Conservation (phyloP, 2,113 vertebrate species). For the Lagopus leucura region DNA sequence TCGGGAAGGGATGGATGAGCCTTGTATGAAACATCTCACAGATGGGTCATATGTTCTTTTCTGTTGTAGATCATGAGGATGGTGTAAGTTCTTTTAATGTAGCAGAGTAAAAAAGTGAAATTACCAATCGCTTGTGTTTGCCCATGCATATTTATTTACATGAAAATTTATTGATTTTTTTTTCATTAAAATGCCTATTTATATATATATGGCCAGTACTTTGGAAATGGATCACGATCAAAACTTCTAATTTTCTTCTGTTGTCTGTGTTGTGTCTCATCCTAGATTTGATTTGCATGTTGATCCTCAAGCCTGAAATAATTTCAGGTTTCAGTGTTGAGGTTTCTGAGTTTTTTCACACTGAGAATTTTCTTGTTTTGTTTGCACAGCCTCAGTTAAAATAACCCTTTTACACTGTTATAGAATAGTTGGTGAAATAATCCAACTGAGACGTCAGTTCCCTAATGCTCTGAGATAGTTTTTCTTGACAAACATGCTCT, state of each 20-base stretch:
- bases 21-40: background rate
- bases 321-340: constrained; percentile 24
- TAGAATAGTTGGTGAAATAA: constrained; percentile 26
- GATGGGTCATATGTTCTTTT: background rate
- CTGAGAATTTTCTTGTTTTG: constrained; percentile 17
- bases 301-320: background rate
- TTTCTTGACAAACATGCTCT: constrained; percentile 69
- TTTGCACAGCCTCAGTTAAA: constrained; percentile 35
- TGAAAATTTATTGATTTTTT: background rate
- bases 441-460: constrained; percentile 18
- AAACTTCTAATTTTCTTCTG: background rate
- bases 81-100: background rate
- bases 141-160: background rate
- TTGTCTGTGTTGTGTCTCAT: background rate
- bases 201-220: background rate
- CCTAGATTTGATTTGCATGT: constrained; percentile 17
- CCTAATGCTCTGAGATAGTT: constrained; percentile 67
- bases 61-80: background rate
- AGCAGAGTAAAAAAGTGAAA: background rate
- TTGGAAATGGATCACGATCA: background rate
- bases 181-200: background rate
- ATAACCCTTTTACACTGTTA: background rate
- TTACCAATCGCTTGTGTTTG: background rate
- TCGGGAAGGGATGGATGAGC: background rate
- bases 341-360: background rate